Base-by-base conservation (phyloP, 2,797 vertebrate species). In the Brachyrhaphis roseni region DNA sequence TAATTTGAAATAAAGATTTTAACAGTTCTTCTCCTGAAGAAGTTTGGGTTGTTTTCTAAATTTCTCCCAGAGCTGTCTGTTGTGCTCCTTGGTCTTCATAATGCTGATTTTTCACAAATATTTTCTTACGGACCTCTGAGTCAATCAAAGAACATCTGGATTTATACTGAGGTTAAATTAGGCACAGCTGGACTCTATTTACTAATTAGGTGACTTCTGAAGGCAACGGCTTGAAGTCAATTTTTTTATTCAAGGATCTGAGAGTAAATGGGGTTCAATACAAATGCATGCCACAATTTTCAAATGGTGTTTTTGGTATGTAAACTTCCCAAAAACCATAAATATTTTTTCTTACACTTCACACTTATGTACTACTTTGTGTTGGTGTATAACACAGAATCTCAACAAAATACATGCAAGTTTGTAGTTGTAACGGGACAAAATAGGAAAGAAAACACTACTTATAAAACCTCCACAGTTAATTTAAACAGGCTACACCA, bases 401-500 rank as follows among this genome's bases (percentile, higher is more conserved):
- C 26, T 46, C 13, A 45, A 16, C 26, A 71, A 45, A 71, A 71
- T 28, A 16, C 26, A 8, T 46, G 41, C 13, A 45, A 45, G 68
- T 71, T 46, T 8, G 68, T 45, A n/a, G 41, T 71, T 71, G 68
- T 71, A 71, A 71, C 1, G 43, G 26, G 68, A 71, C 68, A 71
- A 71, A 71, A 28, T 28, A 45, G 68, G 12, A 68, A 41, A 46
- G 68, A 71, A 75, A 68, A 78, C 26, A 83, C 86, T 34, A 41
- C 79, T 55, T 73, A 75, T 59, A 66, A 83, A 28, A 64, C 46
- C 81, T 72, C 79, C 62, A 59, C 80, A 85, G 71, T 45, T 75
- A 75, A 79, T 57, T 87, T 92, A 74, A 74, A 87, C 68, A 83
- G 64, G 74, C 89, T 92, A 86, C 78, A 88, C 93, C 93, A 88